These are phyloP conservation scores for Catocala sponsa DNA, from an alignment of 2,888 invertebrate species.

Conservation along the genomic window DNA sequence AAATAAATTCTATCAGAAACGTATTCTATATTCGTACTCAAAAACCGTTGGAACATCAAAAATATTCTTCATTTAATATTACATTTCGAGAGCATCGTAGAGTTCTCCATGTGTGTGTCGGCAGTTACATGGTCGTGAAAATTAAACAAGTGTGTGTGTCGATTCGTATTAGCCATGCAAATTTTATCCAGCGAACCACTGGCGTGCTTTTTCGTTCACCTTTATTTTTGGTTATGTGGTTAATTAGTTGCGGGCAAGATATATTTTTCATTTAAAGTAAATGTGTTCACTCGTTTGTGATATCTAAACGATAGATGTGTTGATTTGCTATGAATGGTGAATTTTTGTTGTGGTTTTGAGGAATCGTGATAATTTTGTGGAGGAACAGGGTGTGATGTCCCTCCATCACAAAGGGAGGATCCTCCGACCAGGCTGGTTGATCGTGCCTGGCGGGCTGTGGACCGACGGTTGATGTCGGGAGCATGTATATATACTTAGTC, in stretches of 20 bases:
- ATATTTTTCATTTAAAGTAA: background rate
- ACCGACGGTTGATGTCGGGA: no score
- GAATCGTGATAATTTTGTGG: no score
- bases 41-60: conserved; percentile 3
- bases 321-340: no score
- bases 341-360: no score
- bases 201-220: conserved; percentile 40
- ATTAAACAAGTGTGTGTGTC: conserved; percentile 40
- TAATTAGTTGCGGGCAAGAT: background rate
- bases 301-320: no score
- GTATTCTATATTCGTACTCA: background rate
- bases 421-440: no score
- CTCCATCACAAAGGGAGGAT: no score
- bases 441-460: no score
- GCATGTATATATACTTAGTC: no score
- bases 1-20: background rate
- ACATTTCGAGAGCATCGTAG: conserved; percentile 5
- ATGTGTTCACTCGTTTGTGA: no score
- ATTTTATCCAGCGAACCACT: conserved; percentile 43
- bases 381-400: no score
- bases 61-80: conserved; percentile 5
- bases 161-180: conserved; percentile 58
- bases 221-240: conserved; percentile 21
- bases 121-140: conserved; percentile 17
- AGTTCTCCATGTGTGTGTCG: conserved; percentile 3